phyloP scores from a whole-genome alignment of 2,888 invertebrate species.

The Tetragnatha montana region DNA sequence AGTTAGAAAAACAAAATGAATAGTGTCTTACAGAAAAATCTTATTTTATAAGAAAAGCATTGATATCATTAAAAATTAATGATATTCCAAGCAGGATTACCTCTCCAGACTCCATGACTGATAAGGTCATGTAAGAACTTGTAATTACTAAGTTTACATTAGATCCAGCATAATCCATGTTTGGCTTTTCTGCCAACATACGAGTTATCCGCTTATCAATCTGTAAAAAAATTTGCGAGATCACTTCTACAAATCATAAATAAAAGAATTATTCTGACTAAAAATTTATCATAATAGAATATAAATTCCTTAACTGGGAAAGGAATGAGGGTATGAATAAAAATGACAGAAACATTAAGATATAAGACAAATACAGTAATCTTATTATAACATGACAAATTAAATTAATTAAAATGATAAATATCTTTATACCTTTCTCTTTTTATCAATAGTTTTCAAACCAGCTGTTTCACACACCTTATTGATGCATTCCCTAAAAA shows the following conservation, averaged over 20 bases:
- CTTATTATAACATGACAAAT: neutral
- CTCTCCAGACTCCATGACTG: constrained; percentile 86
- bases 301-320: neutral
- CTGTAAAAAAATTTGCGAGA: constrained; percentile 74
- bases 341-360: neutral
- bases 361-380: neutral
- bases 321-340: neutral
- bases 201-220: constrained; percentile 87
- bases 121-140: constrained; percentile 90
- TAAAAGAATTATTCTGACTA: neutral
- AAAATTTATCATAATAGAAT: neutral
- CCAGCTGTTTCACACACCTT: constrained; percentile 96
- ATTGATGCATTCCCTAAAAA: constrained; percentile 93
- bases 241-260: too few relatives aligned
- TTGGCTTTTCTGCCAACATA: constrained; percentile 89
- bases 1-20: neutral
- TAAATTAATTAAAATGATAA: neutral
- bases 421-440: constrained; percentile 81
- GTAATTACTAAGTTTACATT: constrained; percentile 95
- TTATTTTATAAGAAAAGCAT: neutral
- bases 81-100: constrained; percentile 19
- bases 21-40: neutral
- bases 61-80: neutral
- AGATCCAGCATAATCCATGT: constrained; percentile 92
- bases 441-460: constrained; percentile 89